Base-by-base conservation (phyloP, 2,888 invertebrate species). In the Vanessa cardui region DNA sequence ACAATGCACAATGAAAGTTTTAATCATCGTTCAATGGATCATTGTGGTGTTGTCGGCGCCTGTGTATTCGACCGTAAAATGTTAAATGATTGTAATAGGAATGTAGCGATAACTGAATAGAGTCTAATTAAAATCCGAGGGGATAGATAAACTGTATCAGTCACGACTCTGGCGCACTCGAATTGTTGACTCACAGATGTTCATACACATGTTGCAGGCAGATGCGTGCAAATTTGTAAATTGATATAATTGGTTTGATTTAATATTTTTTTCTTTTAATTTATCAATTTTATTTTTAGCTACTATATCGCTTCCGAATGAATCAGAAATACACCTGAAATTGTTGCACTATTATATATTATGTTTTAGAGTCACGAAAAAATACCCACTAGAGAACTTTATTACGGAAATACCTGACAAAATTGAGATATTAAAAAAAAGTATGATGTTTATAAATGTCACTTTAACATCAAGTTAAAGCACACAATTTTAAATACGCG, bases 61-160 rank as follows among this genome's bases (percentile, higher is more conserved):
- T 74, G 83, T 80, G 80, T 83, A 82, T 69, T 76, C 77, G 74
- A 82, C 79, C 88, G 83, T 87, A 83, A 83, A 86, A 85, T 83
- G 79, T 82, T 83, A 85, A 84, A 80, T 78, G 86, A 88, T 88
- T 81, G 79, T 78, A 87, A 86, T 84, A 79, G 82, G 83, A 87
- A 85, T 83, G 83, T 79, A 84, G 78, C 78, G 87, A 88, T 88
- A 89, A 87, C 80, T 89, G 88, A 91, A 90, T 91, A 88, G 86
- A 79, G 76, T 75, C 86, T 90, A 92, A 90, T 92, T 91, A 91
- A 84, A 84, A 77, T 77, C n/a, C 76, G 80, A 84, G 86, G 84
- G 85, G 77, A 80, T 76, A 85, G 84, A 87, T 84, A 83, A 83
- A 80, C 76, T 71, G 77, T 78, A 80, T 83, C 83, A 83, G 85